Conservation (phyloP, 2,797 vertebrate species). For the Danio kyathit region DNA sequence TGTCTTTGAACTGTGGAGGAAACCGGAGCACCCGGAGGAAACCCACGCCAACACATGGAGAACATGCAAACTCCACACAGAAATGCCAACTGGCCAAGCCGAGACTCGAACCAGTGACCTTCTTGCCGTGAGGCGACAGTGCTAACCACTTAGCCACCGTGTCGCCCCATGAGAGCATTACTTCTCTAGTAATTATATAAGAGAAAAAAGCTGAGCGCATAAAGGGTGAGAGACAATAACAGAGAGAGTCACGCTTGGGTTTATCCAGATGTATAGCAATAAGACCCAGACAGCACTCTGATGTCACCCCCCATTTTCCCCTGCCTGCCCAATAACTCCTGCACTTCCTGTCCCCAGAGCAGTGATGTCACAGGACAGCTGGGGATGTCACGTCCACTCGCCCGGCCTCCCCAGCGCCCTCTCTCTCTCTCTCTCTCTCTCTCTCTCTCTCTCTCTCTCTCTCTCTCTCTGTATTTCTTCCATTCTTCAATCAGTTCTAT, state of each 20-base stretch:
- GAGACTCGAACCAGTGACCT: too few relatives aligned
- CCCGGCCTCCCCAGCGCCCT: conserved; percentile 13
- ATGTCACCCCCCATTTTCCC: conserved; percentile 72
- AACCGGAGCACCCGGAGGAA: too few relatives aligned
- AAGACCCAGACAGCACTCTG: conserved; percentile 73
- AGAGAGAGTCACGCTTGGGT: conserved; percentile 64
- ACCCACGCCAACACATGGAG: too few relatives aligned
- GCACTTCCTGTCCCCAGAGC: conserved; percentile 75
- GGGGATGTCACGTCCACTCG: conserved; percentile 79
- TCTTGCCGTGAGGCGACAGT: too few relatives aligned
- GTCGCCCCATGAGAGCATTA: too few relatives aligned
- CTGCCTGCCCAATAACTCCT: conserved; percentile 65
- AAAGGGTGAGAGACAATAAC: conserved; percentile 6
- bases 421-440: conserved; percentile 9
- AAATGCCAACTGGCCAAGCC: too few relatives aligned
- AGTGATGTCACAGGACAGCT: conserved; percentile 83
- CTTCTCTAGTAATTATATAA: conserved; percentile 29
- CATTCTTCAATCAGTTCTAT: conserved; percentile 70
- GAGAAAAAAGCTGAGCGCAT: neutral
- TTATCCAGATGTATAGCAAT: conserved; percentile 79
- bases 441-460: conserved; percentile 47
- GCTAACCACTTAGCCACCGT: too few relatives aligned
- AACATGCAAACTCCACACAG: too few relatives aligned
- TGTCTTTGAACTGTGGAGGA: too few relatives aligned
- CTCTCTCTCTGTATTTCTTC: conserved; percentile 55